These are phyloP conservation scores for Varecia variegata DNA, from an alignment of 2,797 vertebrate species.

Conservation along the genomic window DNA sequence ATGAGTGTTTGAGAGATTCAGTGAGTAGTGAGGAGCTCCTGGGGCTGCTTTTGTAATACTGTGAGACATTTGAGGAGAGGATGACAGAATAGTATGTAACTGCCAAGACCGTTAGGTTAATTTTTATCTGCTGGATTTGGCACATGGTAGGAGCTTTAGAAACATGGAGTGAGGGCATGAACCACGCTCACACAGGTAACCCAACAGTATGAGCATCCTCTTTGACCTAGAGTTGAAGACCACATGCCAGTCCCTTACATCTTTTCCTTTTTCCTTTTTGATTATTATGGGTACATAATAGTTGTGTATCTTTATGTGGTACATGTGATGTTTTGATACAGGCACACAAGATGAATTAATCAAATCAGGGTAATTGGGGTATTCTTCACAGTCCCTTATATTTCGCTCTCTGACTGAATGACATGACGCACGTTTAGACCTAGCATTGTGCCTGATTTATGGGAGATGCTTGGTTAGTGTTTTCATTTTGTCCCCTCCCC, in stretches of 20 bases:
- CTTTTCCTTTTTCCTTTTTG: neutral
- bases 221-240: neutral
- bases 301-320: neutral
- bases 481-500: neutral
- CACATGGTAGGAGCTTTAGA: neutral
- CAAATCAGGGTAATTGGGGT: neutral
- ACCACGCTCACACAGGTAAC: neutral
- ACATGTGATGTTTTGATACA: neutral
- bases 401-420: neutral
- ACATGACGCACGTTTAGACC: fast-evolving
- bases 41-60: neutral
- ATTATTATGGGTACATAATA: neutral
- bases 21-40: neutral
- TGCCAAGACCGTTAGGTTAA: neutral
- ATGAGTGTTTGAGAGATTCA: neutral
- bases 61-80: neutral
- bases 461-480: neutral
- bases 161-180: neutral
- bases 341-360: neutral
- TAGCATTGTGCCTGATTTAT: neutral
- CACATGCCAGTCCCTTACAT: neutral
- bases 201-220: neutral
- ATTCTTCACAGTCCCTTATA: neutral
- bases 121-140: neutral
- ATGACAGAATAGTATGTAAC: neutral